These are phyloP conservation scores for Plebejus argus DNA, from an alignment of 2,888 invertebrate genomes.

Conservation along the genomic window DNA sequence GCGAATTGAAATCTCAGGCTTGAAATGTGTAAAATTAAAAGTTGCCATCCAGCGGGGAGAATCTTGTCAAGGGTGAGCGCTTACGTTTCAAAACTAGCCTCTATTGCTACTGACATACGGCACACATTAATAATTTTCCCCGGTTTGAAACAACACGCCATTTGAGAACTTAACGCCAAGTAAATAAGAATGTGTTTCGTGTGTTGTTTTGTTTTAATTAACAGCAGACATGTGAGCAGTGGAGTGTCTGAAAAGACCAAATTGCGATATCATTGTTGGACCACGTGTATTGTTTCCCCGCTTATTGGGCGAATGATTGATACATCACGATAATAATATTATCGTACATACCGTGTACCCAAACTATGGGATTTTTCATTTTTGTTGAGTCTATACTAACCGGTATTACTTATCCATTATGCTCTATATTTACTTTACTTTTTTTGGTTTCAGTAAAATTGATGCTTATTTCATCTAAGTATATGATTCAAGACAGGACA, in stretches of 20 bases:
- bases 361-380: not conserved
- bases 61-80: slow-evolving; percentile 31
- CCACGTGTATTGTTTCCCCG: slow-evolving; percentile 30
- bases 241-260: slow-evolving; percentile 33
- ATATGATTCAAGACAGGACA: too few species aligned
- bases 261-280: slow-evolving; percentile 34
- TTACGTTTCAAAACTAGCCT: slow-evolving; percentile 21
- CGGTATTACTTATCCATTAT: too few species aligned
- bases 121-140: slow-evolving; percentile 11
- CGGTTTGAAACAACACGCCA: not conserved
- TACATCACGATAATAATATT: not conserved
- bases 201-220: slow-evolving; percentile 34
- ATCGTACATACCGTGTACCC: not conserved
- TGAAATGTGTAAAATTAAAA: slow-evolving; percentile 45
- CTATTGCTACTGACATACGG: slow-evolving; percentile 13
- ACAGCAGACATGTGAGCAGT: slow-evolving; percentile 30
- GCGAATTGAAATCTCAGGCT: slow-evolving; percentile 43
- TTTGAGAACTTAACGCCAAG: slow-evolving; percentile 2
- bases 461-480: too few species aligned
- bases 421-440: too few species aligned
- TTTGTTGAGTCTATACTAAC: too few species aligned
- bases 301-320: slow-evolving; percentile 18
- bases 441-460: too few species aligned
- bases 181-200: slow-evolving; percentile 23
- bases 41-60: slow-evolving; percentile 35